These are phyloP conservation scores for Drusus annulatus DNA, from an alignment of 1,140 invertebrate genomes.

Conservation along the genomic window DNA sequence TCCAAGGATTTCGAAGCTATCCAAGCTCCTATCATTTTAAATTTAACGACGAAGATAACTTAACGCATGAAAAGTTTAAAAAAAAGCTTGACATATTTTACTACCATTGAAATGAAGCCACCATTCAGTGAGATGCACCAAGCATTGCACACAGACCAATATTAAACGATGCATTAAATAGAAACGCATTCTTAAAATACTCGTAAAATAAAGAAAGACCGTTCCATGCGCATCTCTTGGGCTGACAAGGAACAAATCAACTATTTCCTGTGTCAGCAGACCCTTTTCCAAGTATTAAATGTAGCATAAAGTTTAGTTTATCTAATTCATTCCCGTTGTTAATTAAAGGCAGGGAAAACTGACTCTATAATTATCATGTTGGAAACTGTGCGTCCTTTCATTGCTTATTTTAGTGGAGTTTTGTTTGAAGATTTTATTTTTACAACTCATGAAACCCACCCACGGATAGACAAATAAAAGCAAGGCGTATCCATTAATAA, in stretches of 20 bases:
- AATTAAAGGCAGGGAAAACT: constrained; percentile 13
- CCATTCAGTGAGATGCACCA: neutral
- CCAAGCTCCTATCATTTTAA: neutral
- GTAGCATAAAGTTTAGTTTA: constrained; percentile 4
- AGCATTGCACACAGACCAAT: neutral
- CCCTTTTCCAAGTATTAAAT: constrained; percentile 1
- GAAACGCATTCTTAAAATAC: constrained; percentile 5
- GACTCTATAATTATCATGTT: neutral
- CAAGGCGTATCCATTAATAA: neutral
- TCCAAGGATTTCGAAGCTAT: too few relatives aligned
- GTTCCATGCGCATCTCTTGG: neutral
- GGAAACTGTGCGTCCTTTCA: constrained; percentile 5
- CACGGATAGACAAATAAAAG: neutral
- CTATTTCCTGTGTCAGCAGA: constrained; percentile 7
- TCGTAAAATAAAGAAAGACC: neutral
- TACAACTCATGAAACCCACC: neutral
- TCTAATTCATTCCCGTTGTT: constrained; percentile 32
- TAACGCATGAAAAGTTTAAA: neutral
- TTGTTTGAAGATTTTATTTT: too few relatives aligned
- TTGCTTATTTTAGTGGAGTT: too few relatives aligned
- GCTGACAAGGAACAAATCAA: constrained; percentile 9
- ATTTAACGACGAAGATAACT: constrained; percentile 3
- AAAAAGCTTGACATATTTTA: neutral
- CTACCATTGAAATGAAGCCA: too few relatives aligned
- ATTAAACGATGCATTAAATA: constrained; percentile 37